Percentiles rank a stretch among this genome's conserved stretches.
phyloP scores from a whole-genome alignment of 1,140 invertebrate species.

The Fopius arisanus region DNA sequence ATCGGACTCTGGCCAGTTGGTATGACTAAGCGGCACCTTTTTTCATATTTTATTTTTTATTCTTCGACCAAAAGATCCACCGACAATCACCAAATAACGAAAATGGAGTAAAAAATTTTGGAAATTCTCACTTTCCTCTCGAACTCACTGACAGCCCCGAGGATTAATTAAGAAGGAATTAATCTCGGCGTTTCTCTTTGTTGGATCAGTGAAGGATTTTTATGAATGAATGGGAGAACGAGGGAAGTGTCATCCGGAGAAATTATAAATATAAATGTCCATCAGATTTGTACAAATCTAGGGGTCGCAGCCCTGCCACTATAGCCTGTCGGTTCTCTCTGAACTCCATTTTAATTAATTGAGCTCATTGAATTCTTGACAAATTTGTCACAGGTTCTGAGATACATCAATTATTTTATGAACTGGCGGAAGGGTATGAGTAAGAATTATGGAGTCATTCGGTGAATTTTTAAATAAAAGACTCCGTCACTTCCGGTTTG shows the following conservation, averaged over 20 bases:
- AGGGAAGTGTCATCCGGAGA: not conserved
- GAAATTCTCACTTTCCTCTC: not conserved
- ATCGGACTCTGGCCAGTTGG: constrained; percentile 39
- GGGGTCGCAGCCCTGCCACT: not conserved
- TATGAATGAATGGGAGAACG: not conserved
- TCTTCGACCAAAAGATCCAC: not conserved
- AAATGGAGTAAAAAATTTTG: not conserved
- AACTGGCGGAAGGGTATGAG: not conserved
- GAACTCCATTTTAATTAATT: constrained; percentile 6
- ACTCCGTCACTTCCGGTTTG: too few species aligned
- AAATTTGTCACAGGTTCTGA: not conserved
- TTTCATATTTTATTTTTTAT: not conserved
- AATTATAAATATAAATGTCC: too few species aligned
- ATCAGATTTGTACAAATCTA: constrained; percentile 7
- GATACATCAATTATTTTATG: not conserved
- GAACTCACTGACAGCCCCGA: not conserved
- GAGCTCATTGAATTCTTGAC: constrained; percentile 4
- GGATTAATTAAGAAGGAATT: not conserved
- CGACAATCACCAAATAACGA: not conserved
- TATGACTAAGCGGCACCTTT: not conserved
- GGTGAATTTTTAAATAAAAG: not conserved
- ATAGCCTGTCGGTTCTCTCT: not conserved
- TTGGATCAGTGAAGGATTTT: constrained; percentile 6
- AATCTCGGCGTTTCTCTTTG: constrained; percentile 6
- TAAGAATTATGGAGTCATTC: not conserved